phyloP scores from a whole-genome alignment of 2,888 invertebrate genomes.

The Leucophenga montana region DNA sequence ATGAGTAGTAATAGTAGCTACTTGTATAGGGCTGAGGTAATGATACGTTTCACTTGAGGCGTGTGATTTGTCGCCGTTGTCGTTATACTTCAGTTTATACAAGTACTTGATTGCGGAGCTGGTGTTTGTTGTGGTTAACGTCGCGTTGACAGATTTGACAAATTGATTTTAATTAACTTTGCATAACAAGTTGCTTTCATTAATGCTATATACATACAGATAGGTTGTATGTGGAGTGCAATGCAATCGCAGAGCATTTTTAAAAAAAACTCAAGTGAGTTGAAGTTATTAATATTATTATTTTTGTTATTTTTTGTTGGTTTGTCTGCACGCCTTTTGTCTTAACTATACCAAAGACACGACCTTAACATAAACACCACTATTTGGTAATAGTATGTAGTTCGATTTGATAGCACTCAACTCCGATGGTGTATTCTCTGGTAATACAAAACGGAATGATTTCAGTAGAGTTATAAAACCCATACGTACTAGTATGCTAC shows the following conservation, averaged over 20 bases:
- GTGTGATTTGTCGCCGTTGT: too few species aligned
- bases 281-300: too few species aligned
- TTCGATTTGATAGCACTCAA: constrained; percentile 41
- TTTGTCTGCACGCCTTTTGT: constrained; percentile 40
- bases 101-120: too few species aligned
- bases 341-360: constrained; percentile 38
- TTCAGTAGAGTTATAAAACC: constrained; percentile 58
- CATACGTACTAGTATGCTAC: constrained; percentile 61
- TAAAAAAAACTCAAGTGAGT: too few species aligned
- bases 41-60: too few species aligned
- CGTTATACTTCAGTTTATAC: too few species aligned
- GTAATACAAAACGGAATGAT: constrained; percentile 38
- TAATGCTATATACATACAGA: too few species aligned
- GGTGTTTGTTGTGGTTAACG: constrained; percentile 41
- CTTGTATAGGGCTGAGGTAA: too few species aligned
- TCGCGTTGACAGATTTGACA: constrained; percentile 43
- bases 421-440: constrained; percentile 38
- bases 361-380: constrained; percentile 49
- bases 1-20: too few species aligned
- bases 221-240: too few species aligned
- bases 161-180: constrained; percentile 47
- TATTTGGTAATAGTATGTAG: constrained; percentile 40
- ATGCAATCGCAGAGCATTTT: too few species aligned
- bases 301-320: too few species aligned
- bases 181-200: constrained; percentile 36